Conservation (phyloP, 2,888 invertebrate species). For the Cephonodes hylas region DNA sequence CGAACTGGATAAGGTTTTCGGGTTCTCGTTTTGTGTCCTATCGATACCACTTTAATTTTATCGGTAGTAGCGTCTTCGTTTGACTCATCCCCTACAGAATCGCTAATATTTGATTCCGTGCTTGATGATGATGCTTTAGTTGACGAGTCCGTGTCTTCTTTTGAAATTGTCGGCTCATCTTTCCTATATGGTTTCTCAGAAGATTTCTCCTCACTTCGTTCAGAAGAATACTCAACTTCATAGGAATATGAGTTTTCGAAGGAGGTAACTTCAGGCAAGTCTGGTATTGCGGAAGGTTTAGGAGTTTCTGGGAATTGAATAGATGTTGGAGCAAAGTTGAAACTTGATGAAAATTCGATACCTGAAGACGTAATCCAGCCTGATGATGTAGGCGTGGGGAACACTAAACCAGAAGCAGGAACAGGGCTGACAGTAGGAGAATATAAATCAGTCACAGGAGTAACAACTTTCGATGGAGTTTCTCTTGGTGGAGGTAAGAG, state of each 20-base stretch:
- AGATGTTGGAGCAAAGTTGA: conserved; percentile 63
- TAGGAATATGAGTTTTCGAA: conserved; percentile 54
- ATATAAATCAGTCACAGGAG: conserved; percentile 39
- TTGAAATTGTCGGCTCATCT: conserved; percentile 34
- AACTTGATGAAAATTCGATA: conserved; percentile 66
- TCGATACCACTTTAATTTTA: conserved; percentile 51
- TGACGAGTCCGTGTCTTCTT: conserved; percentile 40
- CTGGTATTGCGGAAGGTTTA: conserved; percentile 40
- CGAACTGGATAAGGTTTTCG: conserved; percentile 67
- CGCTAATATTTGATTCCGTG: conserved; percentile 33
- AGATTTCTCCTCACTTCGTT: conserved; percentile 38
- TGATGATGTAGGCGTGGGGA: conserved; percentile 69
- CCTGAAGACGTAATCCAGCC: conserved; percentile 73
- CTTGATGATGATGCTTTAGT: conserved; percentile 30
- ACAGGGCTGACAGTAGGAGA: conserved; percentile 35
- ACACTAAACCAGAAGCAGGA: conserved; percentile 54
- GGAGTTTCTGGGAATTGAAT: conserved; percentile 52
- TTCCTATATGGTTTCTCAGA: conserved; percentile 44
- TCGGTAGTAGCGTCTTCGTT: conserved; percentile 54
- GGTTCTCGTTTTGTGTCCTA: conserved; percentile 58
- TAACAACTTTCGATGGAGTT: conserved; percentile 41
- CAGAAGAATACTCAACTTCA: conserved; percentile 55
- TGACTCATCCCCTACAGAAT: conserved; percentile 43
- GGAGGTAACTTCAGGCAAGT: conserved; percentile 36
- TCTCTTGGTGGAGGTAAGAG: conserved; percentile 65